Conservation (phyloP, 2,797 vertebrate species). For the Notolepis coatsorum region DNA sequence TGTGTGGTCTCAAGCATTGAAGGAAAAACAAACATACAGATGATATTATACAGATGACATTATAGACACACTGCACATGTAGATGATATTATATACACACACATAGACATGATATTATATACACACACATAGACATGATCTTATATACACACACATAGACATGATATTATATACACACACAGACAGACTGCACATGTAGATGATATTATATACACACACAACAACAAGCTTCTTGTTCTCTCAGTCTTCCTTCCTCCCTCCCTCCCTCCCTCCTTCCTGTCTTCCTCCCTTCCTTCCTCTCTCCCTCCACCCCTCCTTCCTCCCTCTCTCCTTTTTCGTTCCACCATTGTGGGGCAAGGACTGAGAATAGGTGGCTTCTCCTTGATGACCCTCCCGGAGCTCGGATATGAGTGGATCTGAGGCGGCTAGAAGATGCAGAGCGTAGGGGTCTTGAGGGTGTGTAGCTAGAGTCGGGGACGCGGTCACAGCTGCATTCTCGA, state of each 20-base stretch:
- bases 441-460: too few species aligned
- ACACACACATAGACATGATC: too few species aligned
- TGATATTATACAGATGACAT: not conserved
- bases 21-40: not conserved
- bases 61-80: not conserved
- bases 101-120: not conserved
- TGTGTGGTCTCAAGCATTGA: not conserved
- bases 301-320: conserved; percentile 13
- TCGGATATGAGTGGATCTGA: too few species aligned
- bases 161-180: not conserved
- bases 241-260: not conserved
- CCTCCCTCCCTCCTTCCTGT: too few species aligned
- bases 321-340: not conserved
- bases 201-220: not conserved
- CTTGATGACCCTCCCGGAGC: too few species aligned
- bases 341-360: too few species aligned
- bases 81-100: not conserved
- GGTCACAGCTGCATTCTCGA: too few species aligned
- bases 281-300: conserved; percentile 6
- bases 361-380: too few species aligned
- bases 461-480: too few species aligned
- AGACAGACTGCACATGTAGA: not conserved
- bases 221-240: not conserved
- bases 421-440: too few species aligned
- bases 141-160: not conserved